These are phyloP conservation scores for Lycaena phlaeas DNA, from an alignment of 2,888 invertebrate species.

Conservation along the genomic window DNA sequence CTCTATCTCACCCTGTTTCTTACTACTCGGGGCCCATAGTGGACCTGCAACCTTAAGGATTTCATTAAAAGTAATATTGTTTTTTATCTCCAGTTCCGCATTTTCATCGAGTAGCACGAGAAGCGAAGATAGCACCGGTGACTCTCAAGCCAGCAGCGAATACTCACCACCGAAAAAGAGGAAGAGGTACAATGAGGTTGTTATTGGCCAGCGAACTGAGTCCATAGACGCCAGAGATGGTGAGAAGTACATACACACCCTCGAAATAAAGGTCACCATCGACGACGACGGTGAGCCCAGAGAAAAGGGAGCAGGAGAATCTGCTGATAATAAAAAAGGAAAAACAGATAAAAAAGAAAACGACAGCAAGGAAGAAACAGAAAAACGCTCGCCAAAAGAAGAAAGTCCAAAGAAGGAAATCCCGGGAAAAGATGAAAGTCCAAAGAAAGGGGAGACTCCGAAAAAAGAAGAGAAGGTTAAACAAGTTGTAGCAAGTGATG, in stretches of 20 bases:
- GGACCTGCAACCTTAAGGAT: no score
- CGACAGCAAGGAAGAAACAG: not conserved
- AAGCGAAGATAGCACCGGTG: not conserved
- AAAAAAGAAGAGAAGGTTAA: not conserved
- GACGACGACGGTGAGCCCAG: conserved; percentile 8
- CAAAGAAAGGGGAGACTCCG: conserved; percentile 1
- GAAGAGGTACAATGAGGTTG: conserved; percentile 2
- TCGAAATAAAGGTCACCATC: conserved; percentile 5
- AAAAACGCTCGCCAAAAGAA: not conserved
- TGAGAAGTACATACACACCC: conserved; percentile 5
- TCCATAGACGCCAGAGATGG: conserved; percentile 6
- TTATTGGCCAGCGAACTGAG: conserved; percentile 2
- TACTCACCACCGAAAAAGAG: conserved; percentile 5
- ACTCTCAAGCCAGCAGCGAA: conserved; percentile 3
- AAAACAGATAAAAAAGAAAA: conserved; percentile 1
- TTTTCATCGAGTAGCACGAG: not conserved
- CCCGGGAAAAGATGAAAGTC: not conserved
- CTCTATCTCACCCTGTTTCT: no score
- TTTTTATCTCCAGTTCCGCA: not conserved
- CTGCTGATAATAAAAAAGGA: not conserved
- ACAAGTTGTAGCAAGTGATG: no score
- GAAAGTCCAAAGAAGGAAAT: not conserved
- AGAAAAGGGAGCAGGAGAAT: not conserved
- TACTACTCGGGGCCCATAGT: no score
- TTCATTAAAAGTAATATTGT: no score